phyloP scores from a whole-genome alignment of 2,797 vertebrate genomes.

The Rhyacichthys aspro region DNA sequence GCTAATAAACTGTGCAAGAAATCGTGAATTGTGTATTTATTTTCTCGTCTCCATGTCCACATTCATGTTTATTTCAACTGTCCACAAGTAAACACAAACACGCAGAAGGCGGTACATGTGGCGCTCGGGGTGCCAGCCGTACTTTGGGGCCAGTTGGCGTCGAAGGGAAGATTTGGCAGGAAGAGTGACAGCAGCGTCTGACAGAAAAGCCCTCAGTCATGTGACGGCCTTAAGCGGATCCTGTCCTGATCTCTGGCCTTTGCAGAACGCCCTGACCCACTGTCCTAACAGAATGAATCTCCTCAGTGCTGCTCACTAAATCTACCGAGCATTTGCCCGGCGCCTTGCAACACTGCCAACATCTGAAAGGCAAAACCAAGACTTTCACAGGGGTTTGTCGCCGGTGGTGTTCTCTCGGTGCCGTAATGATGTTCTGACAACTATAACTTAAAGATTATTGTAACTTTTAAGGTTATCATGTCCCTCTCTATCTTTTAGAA shows the following conservation, averaged over 20 bases:
- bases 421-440: background rate
- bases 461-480: constrained; percentile 1
- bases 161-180: constrained; percentile 8
- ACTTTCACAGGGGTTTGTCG: background rate
- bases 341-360: constrained; percentile 1
- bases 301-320: background rate
- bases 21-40: background rate
- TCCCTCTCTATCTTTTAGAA: background rate
- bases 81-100: background rate
- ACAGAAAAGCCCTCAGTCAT: background rate
- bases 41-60: background rate
- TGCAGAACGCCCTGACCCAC: constrained; percentile 3
- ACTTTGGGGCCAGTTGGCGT: background rate
- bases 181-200: background rate
- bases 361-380: constrained; percentile 9
- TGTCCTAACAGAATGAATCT: constrained; percentile 13
- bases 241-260: constrained; percentile 10
- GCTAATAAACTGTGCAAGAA: background rate
- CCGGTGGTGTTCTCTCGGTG: background rate
- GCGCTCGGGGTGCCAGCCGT: background rate
- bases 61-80: background rate
- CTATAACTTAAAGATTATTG: background rate
- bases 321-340: background rate
- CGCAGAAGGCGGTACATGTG: constrained; percentile 4
- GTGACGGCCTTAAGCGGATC: constrained; percentile 9